A percentile compares a stretch with the other conserved stretches of the same genome.
phyloP scores from a whole-genome alignment of 2,888 invertebrate genomes.

The Tiphia femorata region DNA sequence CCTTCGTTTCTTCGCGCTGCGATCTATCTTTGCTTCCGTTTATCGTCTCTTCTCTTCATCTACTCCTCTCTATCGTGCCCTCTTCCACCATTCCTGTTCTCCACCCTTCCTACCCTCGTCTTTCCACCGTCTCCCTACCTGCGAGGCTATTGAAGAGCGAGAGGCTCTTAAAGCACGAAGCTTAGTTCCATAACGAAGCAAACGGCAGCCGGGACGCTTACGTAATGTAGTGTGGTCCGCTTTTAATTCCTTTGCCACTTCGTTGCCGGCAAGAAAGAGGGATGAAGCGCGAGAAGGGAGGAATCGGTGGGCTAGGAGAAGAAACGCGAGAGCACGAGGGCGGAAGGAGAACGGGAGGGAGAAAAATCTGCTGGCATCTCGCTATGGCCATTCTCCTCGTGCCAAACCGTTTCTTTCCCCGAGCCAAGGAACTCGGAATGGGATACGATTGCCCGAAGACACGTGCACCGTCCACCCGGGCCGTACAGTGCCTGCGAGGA shows the following conservation, averaged over 20 bases:
- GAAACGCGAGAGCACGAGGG: conserved; percentile 2
- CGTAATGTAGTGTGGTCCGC: conserved; percentile 33
- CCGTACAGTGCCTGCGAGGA: background rate
- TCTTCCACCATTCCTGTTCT: background rate
- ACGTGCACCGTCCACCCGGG: conserved; percentile 4
- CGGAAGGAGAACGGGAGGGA: background rate
- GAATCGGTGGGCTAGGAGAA: background rate
- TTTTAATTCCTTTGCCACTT: conserved; percentile 40
- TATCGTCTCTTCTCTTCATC: background rate
- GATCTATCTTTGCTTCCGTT: background rate
- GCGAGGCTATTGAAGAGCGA: conserved; percentile 49
- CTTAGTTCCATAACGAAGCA: conserved; percentile 43
- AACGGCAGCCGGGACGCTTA: conserved; percentile 32
- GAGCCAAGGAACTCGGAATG: conserved; percentile 23
- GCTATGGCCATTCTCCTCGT: conserved; percentile 9
- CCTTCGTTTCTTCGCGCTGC: background rate
- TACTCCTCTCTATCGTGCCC: background rate
- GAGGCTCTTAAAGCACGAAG: conserved; percentile 47
- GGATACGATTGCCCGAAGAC: conserved; percentile 12
- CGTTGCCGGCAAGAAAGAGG: conserved; percentile 15
- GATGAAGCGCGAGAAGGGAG: conserved; percentile 4
- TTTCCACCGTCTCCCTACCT: conserved; percentile 6
- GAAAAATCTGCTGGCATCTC: conserved; percentile 10
- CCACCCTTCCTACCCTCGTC: conserved; percentile 2
- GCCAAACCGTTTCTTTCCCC: conserved; percentile 10